Base-by-base conservation (phyloP, 2,888 invertebrate genomes). In the Dione vanillae region DNA sequence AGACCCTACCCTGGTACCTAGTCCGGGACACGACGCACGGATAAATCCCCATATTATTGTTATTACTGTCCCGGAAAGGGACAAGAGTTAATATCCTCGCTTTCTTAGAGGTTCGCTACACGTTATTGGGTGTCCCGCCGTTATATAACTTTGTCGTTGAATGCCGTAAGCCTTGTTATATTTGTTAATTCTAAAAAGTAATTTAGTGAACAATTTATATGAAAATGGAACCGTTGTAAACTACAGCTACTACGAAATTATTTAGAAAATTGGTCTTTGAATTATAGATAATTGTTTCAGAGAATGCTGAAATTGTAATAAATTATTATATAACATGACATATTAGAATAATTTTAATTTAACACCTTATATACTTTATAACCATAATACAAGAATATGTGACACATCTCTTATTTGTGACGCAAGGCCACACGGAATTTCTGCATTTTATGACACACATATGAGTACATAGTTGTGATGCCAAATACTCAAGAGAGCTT, bases 21-120 rank as follows among this genome's bases (percentile, higher is more conserved):
- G 74, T 74, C 82, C 84, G 83, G 83, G 80, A 80, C 85, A 85
- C 83, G 86, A 82, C 80, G 87, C 83, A 83, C 82, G 79, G 84
- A 87, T 87, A 90, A 81, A 78, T 78, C 80, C 79, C 76, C 73
- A 74, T 73, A 78, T 79, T 78, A 81, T 74, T 78, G 80, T 79
- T 79, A 91, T 89, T 86, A 87, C 84, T 81, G 52, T 71, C 67
- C 49, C 72, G 66, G 69, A 69, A 64, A 64, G 35, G 64, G 69
- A 69, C 37, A 51, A 62, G 62, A 67, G 69, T 69, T 69, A 69
- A 69, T 69, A 62, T 67, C 62, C 49, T 58, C 67, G 52, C 62
- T 64, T 71, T 71, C 67, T 71, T 71, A 67, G 62, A 62, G 37
- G 67, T 56, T 56, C 56, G 37, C 41, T 54, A 54, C 62, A 12